Conservation (phyloP, 2,113 vertebrate species). For the Hyperopisus bebe region DNA sequence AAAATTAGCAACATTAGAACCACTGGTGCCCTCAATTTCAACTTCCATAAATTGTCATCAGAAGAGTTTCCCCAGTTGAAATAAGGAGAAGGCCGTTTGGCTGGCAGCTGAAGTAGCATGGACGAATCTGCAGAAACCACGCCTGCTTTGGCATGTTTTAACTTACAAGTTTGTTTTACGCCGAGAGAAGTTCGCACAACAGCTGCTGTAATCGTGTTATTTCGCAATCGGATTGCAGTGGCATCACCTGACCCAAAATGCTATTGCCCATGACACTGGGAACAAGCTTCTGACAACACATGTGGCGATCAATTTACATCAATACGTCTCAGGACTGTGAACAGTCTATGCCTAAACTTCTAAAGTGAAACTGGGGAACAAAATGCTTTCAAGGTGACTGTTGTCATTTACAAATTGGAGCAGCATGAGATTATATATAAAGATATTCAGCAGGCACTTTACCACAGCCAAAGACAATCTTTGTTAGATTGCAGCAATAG, state of each 20-base stretch:
- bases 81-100: background rate
- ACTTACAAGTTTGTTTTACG: background rate
- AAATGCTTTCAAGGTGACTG: background rate
- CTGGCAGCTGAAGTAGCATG: background rate
- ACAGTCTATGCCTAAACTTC: background rate
- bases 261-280: background rate
- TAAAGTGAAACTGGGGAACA: background rate
- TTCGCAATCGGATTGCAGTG: background rate
- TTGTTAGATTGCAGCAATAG: background rate
- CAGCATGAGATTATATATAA: background rate
- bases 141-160: background rate
- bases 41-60: background rate
- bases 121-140: background rate
- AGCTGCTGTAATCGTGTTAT: background rate
- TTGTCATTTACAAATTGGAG: background rate
- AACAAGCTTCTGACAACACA: background rate
- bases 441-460: background rate
- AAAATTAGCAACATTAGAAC: background rate
- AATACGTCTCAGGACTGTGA: background rate
- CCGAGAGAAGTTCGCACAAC: background rate
- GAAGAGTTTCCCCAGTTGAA: background rate
- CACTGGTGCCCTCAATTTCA: background rate
- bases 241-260: background rate
- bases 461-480: background rate
- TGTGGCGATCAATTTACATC: background rate